phyloP scores from a whole-genome alignment of 1,140 invertebrate genomes.

The Brachionus angularis region DNA sequence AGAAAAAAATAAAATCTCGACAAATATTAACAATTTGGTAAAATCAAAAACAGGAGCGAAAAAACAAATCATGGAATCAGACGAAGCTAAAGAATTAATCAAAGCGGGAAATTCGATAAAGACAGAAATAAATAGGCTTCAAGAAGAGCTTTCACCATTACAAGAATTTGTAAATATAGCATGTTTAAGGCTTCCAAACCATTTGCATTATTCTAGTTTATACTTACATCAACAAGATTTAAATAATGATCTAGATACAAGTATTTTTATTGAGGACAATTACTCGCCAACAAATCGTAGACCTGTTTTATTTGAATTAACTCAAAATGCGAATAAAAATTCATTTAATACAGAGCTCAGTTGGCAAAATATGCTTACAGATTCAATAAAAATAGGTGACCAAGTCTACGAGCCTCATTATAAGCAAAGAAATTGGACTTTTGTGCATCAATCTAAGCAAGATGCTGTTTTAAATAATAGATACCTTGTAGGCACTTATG shows the following conservation, averaged over 20 bases:
- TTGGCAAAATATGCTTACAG: conserved; percentile 4
- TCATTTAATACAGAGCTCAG: neutral
- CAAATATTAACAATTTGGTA: conserved; percentile 14
- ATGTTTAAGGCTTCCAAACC: conserved; percentile 10
- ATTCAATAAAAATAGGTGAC: neutral
- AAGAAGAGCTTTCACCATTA: conserved; percentile 6
- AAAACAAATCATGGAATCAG: conserved; percentile 17
- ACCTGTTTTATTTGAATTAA: conserved; percentile 22
- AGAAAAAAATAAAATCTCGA: conserved; percentile 24
- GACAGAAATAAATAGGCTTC: conserved; percentile 7
- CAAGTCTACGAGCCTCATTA: neutral
- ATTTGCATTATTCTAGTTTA: neutral
- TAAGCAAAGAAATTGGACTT: conserved; percentile 5
- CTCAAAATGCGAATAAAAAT: too few relatives aligned
- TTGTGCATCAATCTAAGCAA: neutral
- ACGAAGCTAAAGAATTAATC: conserved; percentile 15
- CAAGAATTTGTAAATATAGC: conserved; percentile 32
- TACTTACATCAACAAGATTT: conserved; percentile 21
- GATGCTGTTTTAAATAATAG: neutral
- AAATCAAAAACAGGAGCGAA: conserved; percentile 1
- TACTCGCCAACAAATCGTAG: neutral
- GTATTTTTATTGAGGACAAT: neutral
- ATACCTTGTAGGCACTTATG: conserved; percentile 21
- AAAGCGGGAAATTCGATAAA: conserved; percentile 26
- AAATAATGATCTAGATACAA: neutral